Evolutionary conservation across 2,888 invertebrate species (phyloP).

Genomic region (Thumatha senex): DNA sequence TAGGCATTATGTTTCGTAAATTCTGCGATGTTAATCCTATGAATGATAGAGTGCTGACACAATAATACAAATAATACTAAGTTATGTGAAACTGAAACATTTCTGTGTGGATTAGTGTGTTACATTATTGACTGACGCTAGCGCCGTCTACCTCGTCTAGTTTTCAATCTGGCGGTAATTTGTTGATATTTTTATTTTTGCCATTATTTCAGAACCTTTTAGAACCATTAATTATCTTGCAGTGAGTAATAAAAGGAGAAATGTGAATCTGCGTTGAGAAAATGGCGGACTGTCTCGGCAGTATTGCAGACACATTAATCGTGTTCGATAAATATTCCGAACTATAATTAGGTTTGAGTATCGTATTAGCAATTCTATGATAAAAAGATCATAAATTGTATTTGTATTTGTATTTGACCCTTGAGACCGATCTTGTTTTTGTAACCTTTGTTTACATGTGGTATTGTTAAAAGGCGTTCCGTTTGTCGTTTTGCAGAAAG

Average conservation of each 20-base stretch:
- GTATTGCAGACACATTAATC: too few species aligned
- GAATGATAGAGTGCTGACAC: conserved; percentile 8
- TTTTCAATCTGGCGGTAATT: conserved; percentile 60
- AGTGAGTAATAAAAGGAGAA: background rate
- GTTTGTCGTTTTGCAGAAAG: too few species aligned
- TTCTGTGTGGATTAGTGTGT: conserved; percentile 24
- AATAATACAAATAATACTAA: conserved; percentile 12
- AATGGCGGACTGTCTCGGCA: conserved; percentile 30
- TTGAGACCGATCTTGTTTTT: too few species aligned
- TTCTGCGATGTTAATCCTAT: background rate
- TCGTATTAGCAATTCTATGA: too few species aligned
- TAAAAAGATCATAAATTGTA: too few species aligned
- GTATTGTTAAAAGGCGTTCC: too few species aligned
- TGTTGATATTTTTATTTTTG: conserved; percentile 38
- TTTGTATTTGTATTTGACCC: too few species aligned
- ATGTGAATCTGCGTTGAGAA: conserved; percentile 29
- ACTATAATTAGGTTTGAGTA: too few species aligned
- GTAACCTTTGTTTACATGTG: too few species aligned
- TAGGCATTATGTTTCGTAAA: background rate
- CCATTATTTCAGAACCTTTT: background rate
- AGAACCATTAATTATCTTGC: conserved; percentile 3
- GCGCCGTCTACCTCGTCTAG: conserved; percentile 66
- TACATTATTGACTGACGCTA: conserved; percentile 59
- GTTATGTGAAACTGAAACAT: conserved; percentile 25
- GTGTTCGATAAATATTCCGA: too few species aligned